Evolutionary conservation across 37 sponge, comb jelly and placozoan genomes (phyloP), one percentile per base, ranked within the genome.

Genomic region (Beroe ovata): DNA sequence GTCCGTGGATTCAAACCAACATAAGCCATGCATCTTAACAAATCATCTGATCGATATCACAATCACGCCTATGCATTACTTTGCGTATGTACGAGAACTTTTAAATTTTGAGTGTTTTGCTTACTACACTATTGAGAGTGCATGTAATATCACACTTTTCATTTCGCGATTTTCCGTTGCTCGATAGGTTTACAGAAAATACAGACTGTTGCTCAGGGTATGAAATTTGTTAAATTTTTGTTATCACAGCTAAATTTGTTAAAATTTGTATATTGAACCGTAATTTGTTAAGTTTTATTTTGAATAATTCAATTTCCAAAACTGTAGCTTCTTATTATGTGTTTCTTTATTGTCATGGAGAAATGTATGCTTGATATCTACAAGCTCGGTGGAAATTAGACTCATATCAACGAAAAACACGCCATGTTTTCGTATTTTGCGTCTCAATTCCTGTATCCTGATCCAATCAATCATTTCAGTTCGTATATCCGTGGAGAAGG

Each of bases 401-500:
- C n/a, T n/a, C n/a, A n/a, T n/a, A n/a, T n/a, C n/a, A n/a, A n/a
- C n/a, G n/a, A n/a, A n/a, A n/a, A n/a, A n/a, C n/a, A n/a, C n/a
- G n/a, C n/a, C n/a, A n/a, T n/a, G n/a, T n/a, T n/a, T n/a, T n/a
- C n/a, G n/a, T n/a, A n/a, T n/a, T n/a, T n/a, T n/a, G n/a, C n/a
- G n/a, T n/a, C n/a, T n/a, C n/a, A n/a, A n/a, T n/a, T n/a, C n/a
- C n/a, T n/a, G n/a, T n/a, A n/a, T n/a, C n/a, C n/a, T n/a, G n/a
- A n/a, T n/a, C n/a, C n/a, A n/a, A n/a, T n/a, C n/a, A n/a, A n/a
- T 29, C 71, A 4, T 38, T 20, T 35, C 71, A 71, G 84, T 77
- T 77, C 84, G 54, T 77, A 77, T 25, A 77, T 77, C 33, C 41
- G 84, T 3, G 84, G 84, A 0, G 84, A 77, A 29, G 84, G 84